Percentiles rank a stretch among this genome's conserved stretches.
Evolutionary conservation across 2,113 vertebrate genomes (phyloP).

Genomic region (Sinosuthora webbiana): DNA sequence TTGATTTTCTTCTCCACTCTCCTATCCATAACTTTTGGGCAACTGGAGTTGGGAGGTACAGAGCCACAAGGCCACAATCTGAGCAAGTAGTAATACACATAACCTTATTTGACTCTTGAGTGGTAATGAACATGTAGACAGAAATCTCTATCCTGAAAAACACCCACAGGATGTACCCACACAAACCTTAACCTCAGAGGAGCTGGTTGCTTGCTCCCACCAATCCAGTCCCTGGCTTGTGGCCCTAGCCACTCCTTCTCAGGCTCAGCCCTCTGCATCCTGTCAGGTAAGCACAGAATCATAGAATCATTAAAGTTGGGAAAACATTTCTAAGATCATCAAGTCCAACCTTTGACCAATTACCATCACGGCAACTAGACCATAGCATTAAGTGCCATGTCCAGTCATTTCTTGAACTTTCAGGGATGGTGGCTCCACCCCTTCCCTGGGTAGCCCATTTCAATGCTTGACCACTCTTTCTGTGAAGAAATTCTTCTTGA

Average conservation of each 20-base stretch:
- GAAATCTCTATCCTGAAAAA: background rate
- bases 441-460: background rate
- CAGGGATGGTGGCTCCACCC: background rate
- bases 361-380: background rate
- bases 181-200: background rate
- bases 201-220: fast-evolving
- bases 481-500: background rate
- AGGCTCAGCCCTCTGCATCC: background rate
- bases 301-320: background rate
- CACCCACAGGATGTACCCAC: background rate
- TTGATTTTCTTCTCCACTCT: background rate
- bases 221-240: background rate
- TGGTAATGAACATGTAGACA: fast-evolving
- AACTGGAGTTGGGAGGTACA: background rate
- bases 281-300: background rate
- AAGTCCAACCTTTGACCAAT: background rate
- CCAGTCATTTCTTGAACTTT: background rate
- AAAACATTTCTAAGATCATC: background rate
- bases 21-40: background rate
- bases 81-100: background rate
- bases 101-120: background rate
- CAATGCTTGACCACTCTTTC: background rate
- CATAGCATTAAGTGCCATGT: background rate
- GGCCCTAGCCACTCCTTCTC: fast-evolving
- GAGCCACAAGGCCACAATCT: background rate